A percentile compares a stretch with the other conserved stretches of the same genome.
These are phyloP conservation scores for Phaedon cochleariae DNA, from an alignment of 2,888 invertebrate genomes.

Conservation along the genomic window DNA sequence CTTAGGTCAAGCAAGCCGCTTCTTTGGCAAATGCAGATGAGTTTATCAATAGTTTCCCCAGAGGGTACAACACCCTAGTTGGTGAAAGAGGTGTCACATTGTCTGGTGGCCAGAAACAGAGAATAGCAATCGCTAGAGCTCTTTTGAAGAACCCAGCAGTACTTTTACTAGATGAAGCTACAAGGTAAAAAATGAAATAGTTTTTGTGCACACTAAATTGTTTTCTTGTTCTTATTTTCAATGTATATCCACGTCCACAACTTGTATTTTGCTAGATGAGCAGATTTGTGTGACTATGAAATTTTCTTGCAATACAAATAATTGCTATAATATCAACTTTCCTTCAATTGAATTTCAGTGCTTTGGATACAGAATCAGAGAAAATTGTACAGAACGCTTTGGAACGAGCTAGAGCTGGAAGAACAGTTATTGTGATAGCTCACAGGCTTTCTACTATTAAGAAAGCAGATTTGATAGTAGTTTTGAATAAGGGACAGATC, in stretches of 20 bases:
- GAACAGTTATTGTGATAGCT: conserved; percentile 95
- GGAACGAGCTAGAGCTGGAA: conserved; percentile 81
- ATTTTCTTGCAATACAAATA: too few species aligned
- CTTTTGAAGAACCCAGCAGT: conserved; percentile 89
- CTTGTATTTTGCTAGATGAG: too few species aligned
- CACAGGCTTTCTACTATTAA: conserved; percentile 92
- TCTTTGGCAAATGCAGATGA: conserved; percentile 89
- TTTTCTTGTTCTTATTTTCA: too few species aligned
- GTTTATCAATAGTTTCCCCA: conserved; percentile 85
- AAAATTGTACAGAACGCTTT: conserved; percentile 88
- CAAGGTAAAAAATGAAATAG: conserved; percentile 69
- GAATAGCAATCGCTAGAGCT: conserved; percentile 94
- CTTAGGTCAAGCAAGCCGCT: conserved; percentile 80
- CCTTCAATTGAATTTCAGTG: conserved; percentile 66
- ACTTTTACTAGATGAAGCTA: conserved; percentile 93
- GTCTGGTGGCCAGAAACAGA: conserved; percentile 94
- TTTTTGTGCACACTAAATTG: background rate
- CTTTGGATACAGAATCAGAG: conserved; percentile 92
- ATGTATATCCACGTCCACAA: too few species aligned
- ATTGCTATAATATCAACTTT: too few species aligned
- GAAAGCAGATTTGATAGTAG: conserved; percentile 91
- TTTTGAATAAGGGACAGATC: conserved; percentile 83
- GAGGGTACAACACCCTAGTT: conserved; percentile 84
- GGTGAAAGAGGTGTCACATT: conserved; percentile 93
- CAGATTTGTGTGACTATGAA: too few species aligned